phyloP scores from a whole-genome alignment of 2,888 invertebrate species.

The Polymixis flavicincta region DNA sequence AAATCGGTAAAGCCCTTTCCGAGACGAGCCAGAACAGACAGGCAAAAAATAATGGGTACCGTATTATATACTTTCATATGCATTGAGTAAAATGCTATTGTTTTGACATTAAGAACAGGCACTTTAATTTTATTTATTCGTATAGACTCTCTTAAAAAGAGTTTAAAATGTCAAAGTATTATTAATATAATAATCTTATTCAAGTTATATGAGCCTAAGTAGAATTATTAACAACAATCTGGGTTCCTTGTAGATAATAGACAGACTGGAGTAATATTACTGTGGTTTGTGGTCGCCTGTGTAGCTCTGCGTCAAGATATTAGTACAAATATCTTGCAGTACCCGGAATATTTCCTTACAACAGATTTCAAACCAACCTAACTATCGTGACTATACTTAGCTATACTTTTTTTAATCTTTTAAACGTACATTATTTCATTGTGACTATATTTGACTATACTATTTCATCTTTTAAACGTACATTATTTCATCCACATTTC shows the following conservation, averaged over 20 bases:
- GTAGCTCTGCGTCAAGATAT: not conserved
- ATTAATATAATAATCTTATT: not conserved
- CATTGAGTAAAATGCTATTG: too few species aligned
- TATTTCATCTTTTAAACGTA: not conserved
- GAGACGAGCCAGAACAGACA: too few species aligned
- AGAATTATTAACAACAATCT: conserved; percentile 25
- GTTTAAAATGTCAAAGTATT: too few species aligned
- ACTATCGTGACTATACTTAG: not conserved
- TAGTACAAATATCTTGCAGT: not conserved
- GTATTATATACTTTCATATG: too few species aligned
- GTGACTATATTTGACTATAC: not conserved
- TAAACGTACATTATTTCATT: not conserved
- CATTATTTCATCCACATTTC: not conserved
- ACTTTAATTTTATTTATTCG: too few species aligned
- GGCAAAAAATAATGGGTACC: too few species aligned
- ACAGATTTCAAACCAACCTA: not conserved
- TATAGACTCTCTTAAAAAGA: too few species aligned
- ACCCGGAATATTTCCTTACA: not conserved
- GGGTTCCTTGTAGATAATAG: conserved; percentile 19
- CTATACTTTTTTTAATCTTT: not conserved
- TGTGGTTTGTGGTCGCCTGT: conserved; percentile 23
- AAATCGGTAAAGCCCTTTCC: too few species aligned
- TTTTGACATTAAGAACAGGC: too few species aligned
- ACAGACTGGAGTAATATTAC: conserved; percentile 21
- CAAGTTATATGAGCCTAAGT: not conserved